These are phyloP conservation scores for Helicoverpa assulta DNA, from an alignment of 2,888 invertebrate species.

Conservation along the genomic window DNA sequence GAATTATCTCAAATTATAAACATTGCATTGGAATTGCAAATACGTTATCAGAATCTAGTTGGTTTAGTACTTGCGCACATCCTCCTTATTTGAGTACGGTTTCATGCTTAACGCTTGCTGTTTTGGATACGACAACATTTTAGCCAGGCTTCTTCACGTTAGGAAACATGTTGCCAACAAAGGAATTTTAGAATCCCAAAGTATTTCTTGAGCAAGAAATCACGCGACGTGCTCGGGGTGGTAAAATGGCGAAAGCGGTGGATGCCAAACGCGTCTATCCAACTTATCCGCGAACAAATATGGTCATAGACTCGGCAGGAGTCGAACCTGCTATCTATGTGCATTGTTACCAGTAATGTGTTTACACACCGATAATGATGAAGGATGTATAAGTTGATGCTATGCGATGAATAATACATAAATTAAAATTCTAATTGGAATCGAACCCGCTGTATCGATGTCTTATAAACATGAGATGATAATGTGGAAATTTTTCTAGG, in stretches of 20 bases:
- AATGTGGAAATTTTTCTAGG: conserved; percentile 28
- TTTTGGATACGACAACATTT: conserved; percentile 49
- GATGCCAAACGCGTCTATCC: conserved; percentile 73
- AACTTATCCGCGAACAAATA: conserved; percentile 71
- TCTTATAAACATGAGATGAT: conserved; percentile 37
- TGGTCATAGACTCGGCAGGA: conserved; percentile 73
- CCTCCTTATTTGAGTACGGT: conserved; percentile 41
- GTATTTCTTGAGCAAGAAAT: conserved; percentile 75
- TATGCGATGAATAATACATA: conserved; percentile 53
- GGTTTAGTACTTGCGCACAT: conserved; percentile 33
- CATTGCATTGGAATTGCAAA: conserved; percentile 46
- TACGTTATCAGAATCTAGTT: conserved; percentile 41
- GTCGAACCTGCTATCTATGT: conserved; percentile 62
- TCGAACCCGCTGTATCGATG: conserved; percentile 28
- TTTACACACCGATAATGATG: conserved; percentile 58
- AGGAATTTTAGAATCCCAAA: conserved; percentile 75
- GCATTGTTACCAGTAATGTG: conserved; percentile 61
- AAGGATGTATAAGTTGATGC: conserved; percentile 36
- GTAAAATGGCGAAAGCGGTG: conserved; percentile 71
- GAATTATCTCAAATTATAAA: conserved; percentile 59
- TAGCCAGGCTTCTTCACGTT: conserved; percentile 52
- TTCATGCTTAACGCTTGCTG: conserved; percentile 27
- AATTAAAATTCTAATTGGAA: conserved; percentile 51
- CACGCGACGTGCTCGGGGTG: conserved; percentile 76
- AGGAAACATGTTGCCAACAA: conserved; percentile 70